Evolutionary conservation across 2,797 vertebrate genomes (phyloP).

Genomic region (Cossypha niveicapilla): DNA sequence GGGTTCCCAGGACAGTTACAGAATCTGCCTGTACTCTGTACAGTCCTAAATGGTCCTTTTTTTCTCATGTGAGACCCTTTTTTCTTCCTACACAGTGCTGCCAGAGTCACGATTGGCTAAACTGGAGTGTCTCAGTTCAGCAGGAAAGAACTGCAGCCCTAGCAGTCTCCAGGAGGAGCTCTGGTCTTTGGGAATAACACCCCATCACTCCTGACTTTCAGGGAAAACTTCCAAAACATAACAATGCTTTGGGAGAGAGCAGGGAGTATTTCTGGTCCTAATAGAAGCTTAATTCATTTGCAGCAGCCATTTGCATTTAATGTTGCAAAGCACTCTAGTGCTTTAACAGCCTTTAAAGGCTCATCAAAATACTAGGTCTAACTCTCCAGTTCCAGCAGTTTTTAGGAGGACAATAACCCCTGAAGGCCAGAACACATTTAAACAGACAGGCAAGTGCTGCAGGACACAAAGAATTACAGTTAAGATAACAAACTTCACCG

Average conservation of each 20-base stretch:
- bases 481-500: background rate
- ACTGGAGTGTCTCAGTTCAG: background rate
- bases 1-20: background rate
- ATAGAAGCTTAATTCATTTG: background rate
- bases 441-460: background rate
- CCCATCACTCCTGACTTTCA: background rate
- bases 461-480: background rate
- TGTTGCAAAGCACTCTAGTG: background rate
- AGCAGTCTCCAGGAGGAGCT: background rate
- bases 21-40: background rate
- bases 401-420: background rate
- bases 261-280: background rate
- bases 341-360: background rate
- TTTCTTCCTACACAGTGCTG: background rate
- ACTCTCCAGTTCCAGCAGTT: background rate
- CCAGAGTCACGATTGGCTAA: background rate
- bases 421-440: background rate
- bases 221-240: background rate
- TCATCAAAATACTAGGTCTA: background rate
- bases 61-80: background rate
- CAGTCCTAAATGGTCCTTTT: background rate
- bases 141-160: background rate
- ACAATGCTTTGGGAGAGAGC: background rate
- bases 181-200: background rate
- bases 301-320: background rate